A percentile compares a stretch with the other conserved stretches of the same genome.
These are phyloP conservation scores for Anarsia innoxiella DNA, from an alignment of 2,888 invertebrate genomes.

Conservation along the genomic window DNA sequence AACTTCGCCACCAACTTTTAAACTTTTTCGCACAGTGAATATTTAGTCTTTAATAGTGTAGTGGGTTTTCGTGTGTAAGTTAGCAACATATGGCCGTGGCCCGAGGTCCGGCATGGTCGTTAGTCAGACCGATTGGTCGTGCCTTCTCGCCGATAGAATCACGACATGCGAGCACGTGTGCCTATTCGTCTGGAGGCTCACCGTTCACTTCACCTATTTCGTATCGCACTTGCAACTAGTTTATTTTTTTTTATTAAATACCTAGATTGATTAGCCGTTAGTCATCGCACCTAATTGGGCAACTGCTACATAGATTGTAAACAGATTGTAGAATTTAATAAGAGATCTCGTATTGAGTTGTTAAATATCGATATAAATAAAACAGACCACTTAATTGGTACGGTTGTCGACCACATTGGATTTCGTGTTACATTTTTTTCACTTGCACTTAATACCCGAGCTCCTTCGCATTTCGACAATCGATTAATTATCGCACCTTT, in stretches of 20 bases:
- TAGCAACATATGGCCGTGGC: conserved; percentile 64
- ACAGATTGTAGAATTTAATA: no score
- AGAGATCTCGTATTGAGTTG: no score
- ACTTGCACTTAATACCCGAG: no score
- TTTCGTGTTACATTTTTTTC: no score
- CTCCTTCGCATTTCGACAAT: no score
- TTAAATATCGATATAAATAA: no score
- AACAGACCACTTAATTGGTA: no score
- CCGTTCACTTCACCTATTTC: conserved; percentile 68
- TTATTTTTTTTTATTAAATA: conserved; percentile 46
- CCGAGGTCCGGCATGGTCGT: conserved; percentile 36
- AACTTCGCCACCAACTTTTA: conserved; percentile 26
- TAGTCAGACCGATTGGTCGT: conserved; percentile 43
- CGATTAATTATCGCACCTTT: no score
- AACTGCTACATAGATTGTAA: conserved; percentile 16
- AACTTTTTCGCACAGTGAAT: conserved; percentile 1
- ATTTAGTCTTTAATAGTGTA: conserved; percentile 38
- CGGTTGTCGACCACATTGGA: no score
- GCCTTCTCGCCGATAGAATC: conserved; percentile 52
- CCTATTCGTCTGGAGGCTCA: conserved; percentile 57
- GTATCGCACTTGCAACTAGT: conserved; percentile 47
- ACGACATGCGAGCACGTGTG: conserved; percentile 59
- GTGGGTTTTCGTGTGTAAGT: conserved; percentile 56
- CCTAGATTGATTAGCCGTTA: conserved; percentile 27
- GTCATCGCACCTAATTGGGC: conserved; percentile 43